Conservation (phyloP, 2,888 invertebrate genomes). For the Andrena minutula region DNA sequence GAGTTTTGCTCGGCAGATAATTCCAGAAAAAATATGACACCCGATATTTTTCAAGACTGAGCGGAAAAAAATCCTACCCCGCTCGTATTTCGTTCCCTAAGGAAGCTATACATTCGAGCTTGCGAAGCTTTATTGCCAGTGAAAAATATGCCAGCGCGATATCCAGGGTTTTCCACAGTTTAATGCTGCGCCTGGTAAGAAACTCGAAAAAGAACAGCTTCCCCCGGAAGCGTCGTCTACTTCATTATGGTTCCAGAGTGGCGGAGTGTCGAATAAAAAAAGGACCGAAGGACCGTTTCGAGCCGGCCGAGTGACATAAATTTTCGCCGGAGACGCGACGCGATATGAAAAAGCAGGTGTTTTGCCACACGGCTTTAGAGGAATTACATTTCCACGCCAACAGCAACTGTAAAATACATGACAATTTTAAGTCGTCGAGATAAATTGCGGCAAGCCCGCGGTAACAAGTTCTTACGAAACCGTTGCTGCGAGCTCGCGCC, state of each 20-base stretch:
- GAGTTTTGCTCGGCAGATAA: background rate
- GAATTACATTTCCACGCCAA: slow-evolving; percentile 40
- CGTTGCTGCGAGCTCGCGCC: slow-evolving; percentile 3
- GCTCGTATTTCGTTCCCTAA: background rate
- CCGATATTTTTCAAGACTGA: slow-evolving; percentile 4
- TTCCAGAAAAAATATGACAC: background rate
- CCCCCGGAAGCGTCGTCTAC: background rate
- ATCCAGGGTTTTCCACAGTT: slow-evolving; percentile 3
- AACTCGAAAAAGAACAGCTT: background rate
- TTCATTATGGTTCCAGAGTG: slow-evolving; percentile 8
- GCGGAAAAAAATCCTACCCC: background rate
- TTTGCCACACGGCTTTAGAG: slow-evolving; percentile 5
- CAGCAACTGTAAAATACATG: slow-evolving; percentile 37
- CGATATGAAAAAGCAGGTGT: slow-evolving; percentile 17
- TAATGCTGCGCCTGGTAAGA: background rate
- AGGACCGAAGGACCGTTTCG: background rate
- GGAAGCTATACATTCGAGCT: slow-evolving; percentile 6
- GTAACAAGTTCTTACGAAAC: slow-evolving; percentile 38
- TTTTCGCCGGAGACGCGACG: background rate
- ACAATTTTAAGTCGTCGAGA: slow-evolving; percentile 41
- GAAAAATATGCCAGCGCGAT: slow-evolving; percentile 11
- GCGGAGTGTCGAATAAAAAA: slow-evolving; percentile 1
- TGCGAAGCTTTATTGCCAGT: background rate
- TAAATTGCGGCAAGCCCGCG: slow-evolving; percentile 37
- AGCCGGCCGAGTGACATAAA: slow-evolving; percentile 34